Percentiles rank a stretch among this genome's conserved stretches.
These are phyloP conservation scores for Pygoscelis antarcticus DNA, from an alignment of 2,113 vertebrate genomes.

Conservation along the genomic window DNA sequence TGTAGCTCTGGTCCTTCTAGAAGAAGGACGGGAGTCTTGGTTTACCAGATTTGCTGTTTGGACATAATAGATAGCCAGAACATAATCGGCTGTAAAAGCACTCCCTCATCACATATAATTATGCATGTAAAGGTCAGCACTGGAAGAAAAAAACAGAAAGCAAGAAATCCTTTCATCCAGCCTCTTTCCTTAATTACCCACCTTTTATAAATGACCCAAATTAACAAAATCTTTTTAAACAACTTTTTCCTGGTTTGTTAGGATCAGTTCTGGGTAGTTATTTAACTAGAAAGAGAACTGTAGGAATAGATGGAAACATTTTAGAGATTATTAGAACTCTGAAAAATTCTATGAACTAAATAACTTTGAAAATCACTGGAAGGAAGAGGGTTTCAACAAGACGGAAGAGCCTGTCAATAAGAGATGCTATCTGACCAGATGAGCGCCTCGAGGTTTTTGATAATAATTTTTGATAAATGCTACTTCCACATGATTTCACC, in stretches of 20 bases:
- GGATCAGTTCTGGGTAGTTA: background rate
- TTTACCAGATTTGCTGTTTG: background rate
- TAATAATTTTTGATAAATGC: background rate
- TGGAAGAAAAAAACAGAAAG: background rate
- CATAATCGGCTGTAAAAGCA: background rate
- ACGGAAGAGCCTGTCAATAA: background rate
- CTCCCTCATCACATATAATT: background rate
- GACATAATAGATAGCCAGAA: background rate
- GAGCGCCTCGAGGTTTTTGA: background rate
- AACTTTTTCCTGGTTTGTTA: background rate
- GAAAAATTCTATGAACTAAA: background rate
- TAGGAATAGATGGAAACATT: background rate
- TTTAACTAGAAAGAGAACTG: background rate
- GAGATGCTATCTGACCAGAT: background rate
- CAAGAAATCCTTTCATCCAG: background rate
- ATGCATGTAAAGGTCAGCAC: background rate
- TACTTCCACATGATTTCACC: background rate
- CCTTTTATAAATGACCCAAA: background rate
- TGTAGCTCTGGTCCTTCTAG: background rate
- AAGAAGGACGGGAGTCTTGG: background rate
- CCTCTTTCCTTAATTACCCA: background rate
- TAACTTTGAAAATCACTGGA: background rate
- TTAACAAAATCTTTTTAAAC: background rate
- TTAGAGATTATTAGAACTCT: background rate
- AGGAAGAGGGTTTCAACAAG: background rate